These are phyloP conservation scores for Stenodera caucasica DNA, from an alignment of 2,888 invertebrate genomes.

Conservation along the genomic window DNA sequence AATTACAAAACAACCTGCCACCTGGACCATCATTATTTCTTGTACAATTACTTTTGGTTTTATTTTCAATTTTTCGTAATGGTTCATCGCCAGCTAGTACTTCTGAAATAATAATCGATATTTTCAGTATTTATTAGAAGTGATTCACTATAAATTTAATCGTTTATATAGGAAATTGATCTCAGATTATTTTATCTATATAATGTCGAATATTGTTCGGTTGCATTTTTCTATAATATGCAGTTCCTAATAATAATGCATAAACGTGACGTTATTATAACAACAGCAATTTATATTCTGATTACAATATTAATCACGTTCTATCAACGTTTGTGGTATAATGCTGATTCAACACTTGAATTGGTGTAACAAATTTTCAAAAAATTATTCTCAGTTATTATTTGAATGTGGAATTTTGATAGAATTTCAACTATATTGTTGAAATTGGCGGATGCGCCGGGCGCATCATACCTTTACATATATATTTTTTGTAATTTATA, in stretches of 20 bases:
- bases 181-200: not conserved
- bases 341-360: not conserved
- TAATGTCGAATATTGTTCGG: not conserved
- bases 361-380: not conserved
- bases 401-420: too few relatives aligned
- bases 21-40: slow-evolving; percentile 22
- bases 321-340: slow-evolving; percentile 1
- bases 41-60: slow-evolving; percentile 20
- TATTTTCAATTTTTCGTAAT: slow-evolving; percentile 34
- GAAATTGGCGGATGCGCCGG: slow-evolving; percentile 4
- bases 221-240: not conserved
- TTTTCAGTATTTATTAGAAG: too few relatives aligned
- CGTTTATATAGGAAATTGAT: too few relatives aligned
- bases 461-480: not conserved
- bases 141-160: too few relatives aligned
- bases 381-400: not conserved
- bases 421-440: not conserved
- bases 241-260: slow-evolving; percentile 7
- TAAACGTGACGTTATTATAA: slow-evolving; percentile 15
- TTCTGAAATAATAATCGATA: slow-evolving; percentile 34
- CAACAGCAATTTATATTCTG: slow-evolving; percentile 8
- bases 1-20: slow-evolving; percentile 26
- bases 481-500: too few relatives aligned
- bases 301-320: slow-evolving; percentile 13
- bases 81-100: slow-evolving; percentile 39